Evolutionary conservation across 92 coral and sea anemone species (phyloP).

Genomic region (Parazoanthus atlanticus): DNA sequence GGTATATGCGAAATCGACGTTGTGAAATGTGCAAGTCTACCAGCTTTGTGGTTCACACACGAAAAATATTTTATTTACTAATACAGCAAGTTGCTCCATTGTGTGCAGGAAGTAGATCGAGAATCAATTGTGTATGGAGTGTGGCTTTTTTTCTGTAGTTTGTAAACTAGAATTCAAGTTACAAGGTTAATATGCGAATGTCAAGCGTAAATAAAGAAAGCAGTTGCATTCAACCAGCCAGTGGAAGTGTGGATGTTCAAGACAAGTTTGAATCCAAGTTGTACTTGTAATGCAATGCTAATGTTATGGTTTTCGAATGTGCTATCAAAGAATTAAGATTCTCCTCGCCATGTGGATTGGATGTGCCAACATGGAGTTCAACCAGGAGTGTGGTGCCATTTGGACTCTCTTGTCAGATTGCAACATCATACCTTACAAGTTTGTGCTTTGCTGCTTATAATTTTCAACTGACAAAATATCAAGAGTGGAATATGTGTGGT

Average conservation of each 20-base stretch:
- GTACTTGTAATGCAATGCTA: no score
- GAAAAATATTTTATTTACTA: neutral
- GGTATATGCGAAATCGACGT: slow-evolving; percentile 13
- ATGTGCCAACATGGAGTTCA: neutral
- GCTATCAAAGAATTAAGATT: neutral
- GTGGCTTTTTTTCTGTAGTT: slow-evolving; percentile 16
- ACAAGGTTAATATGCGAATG: neutral
- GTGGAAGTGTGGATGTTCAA: neutral
- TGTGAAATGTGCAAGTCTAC: slow-evolving; percentile 20
- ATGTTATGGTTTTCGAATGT: no score
- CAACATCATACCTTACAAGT: neutral
- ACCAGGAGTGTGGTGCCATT: neutral
- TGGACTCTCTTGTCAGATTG: neutral
- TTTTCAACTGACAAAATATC: neutral
- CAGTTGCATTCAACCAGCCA: neutral
- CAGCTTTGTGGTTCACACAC: neutral
- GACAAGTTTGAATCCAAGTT: neutral
- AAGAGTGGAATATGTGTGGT: slow-evolving; percentile 10
- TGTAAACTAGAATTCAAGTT: slow-evolving; percentile 4
- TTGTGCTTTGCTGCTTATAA: neutral
- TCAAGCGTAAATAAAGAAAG: neutral
- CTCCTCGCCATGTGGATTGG: neutral
- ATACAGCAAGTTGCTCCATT: slow-evolving; percentile 1
- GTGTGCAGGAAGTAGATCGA: neutral
- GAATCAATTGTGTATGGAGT: slow-evolving; percentile 23